Conservation (phyloP, 2,888 invertebrate species). For the Drosophila borealis region DNA sequence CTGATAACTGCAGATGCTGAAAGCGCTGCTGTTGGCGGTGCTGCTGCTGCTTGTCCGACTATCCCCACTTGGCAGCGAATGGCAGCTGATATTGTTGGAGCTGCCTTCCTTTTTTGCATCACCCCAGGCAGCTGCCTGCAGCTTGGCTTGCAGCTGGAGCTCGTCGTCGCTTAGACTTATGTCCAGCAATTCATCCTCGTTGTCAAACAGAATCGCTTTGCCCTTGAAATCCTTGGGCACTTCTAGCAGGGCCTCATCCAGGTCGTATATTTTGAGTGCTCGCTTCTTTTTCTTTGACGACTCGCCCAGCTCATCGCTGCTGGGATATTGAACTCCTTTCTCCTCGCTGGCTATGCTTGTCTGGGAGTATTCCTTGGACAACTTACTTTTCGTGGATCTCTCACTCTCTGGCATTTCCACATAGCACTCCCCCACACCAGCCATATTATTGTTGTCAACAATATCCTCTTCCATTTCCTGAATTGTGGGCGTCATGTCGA, state of each 20-base stretch:
- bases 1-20: slow-evolving; percentile 38
- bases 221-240: slow-evolving; percentile 15
- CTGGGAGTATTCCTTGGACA: slow-evolving; percentile 19
- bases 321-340: slow-evolving; percentile 56
- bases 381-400: slow-evolving; percentile 1
- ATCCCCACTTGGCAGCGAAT: slow-evolving; percentile 8
- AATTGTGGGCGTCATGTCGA: not conserved
- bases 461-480: not conserved
- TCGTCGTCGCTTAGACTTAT: slow-evolving; percentile 40
- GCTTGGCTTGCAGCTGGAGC: slow-evolving; percentile 33
- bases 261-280: slow-evolving; percentile 17
- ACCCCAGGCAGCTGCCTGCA: slow-evolving; percentile 22
- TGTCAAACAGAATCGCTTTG: slow-evolving; percentile 31
- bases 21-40: slow-evolving; percentile 10
- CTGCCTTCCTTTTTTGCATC: slow-evolving; percentile 16
- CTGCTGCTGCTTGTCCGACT: slow-evolving; percentile 4
- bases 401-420: not conserved
- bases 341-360: slow-evolving; percentile 35
- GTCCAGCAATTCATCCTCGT: slow-evolving; percentile 31
- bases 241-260: slow-evolving; percentile 25
- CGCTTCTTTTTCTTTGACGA: not conserved
- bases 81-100: slow-evolving; percentile 13
- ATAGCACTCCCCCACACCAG: not conserved
- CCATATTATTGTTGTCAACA: not conserved
- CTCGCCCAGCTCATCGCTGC: slow-evolving; percentile 34